Base-by-base conservation (phyloP, 1,140 invertebrate species). In the Trachelipus rathkii region DNA sequence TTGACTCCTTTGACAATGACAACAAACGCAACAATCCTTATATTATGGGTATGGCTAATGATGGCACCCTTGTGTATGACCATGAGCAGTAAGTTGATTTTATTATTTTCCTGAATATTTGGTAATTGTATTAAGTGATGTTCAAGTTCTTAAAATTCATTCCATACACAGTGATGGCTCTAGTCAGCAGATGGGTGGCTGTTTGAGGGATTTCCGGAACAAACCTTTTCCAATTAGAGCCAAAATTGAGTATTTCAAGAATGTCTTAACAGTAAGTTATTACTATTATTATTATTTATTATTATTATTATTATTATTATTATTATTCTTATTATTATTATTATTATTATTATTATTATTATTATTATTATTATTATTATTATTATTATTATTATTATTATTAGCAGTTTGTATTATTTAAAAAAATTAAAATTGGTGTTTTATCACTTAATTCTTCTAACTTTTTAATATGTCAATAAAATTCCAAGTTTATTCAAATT, bases 1-100 rank as follows among this genome's bases (percentile, higher is more conserved):
- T 98, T 83, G 97, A 99, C 85, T 99, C 97, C 0, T 99, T 99
- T 85, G 97, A 99, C 84, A 99, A 99, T 87, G 97, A 99, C 85
- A 97, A 95, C 85, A 96, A 96, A 85, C 95, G 97, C 85, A 98
- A 99, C 84, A 99, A 99, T 87, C 96, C 96, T 0, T 98, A 98
- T 83, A 95, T 99, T 81, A 96, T 96, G 91, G 95, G 95, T 1
- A 91, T 99, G 79, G 81, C 95, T 0, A 99, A 99, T 85, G 96
- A 99, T 86, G 97, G 97, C 44, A 94, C 91, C 5, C 91, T 92
- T 84, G 85, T 87, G 46, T 99, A 97, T 85, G 96, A 98, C 84
- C 97, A 99, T 86, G 89, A 93, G 83, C 96, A 94, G 92, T 94
- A 88, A 89, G 87, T 85, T 77, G 33, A 1, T 73, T 77, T 68